Conservation (phyloP, 2,797 vertebrate species). For the Hypotaenidia okinawae region DNA sequence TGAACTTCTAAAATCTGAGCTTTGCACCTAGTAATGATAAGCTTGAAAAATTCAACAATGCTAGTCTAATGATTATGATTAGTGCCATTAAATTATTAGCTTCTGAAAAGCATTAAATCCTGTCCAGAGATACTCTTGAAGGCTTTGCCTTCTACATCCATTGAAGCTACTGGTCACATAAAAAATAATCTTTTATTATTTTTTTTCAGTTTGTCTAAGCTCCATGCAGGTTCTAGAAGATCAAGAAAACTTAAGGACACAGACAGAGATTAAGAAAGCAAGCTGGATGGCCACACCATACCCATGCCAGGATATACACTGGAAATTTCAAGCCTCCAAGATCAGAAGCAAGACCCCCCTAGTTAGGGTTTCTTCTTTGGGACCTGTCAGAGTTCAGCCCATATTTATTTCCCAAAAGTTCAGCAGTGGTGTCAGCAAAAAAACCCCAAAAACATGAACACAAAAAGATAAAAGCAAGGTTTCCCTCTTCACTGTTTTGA, state of each 20-base stretch:
- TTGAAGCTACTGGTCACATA: not conserved
- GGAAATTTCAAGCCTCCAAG: not conserved
- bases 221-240: not conserved
- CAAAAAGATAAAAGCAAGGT: not conserved
- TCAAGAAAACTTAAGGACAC: not conserved
- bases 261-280: not conserved
- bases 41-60: conserved; percentile 11
- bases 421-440: not conserved
- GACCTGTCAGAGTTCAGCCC: not conserved
- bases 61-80: not conserved
- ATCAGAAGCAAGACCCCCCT: not conserved
- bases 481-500: not conserved
- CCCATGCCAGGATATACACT: not conserved
- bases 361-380: not conserved
- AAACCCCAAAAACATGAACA: not conserved
- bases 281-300: not conserved
- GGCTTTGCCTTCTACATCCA: not conserved
- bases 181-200: not conserved
- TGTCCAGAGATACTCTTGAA: not conserved
- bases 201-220: not conserved
- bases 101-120: not conserved
- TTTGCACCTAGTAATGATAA: not conserved
- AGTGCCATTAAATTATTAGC: conserved; percentile 25
- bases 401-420: not conserved
- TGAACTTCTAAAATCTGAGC: conserved; percentile 20